Evolutionary conservation across 2,888 invertebrate species (phyloP).

Genomic region (Podotricha telesiphe): DNA sequence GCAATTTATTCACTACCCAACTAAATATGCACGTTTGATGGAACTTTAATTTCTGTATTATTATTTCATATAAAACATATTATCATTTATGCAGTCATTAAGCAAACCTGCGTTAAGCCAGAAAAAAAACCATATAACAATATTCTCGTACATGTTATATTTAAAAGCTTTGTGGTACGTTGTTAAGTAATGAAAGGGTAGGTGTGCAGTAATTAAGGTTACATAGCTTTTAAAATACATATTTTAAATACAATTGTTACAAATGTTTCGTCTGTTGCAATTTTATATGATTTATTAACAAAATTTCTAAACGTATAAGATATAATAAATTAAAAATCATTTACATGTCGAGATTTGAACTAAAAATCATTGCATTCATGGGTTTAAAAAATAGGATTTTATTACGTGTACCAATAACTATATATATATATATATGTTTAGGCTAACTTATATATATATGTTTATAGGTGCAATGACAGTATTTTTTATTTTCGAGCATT

Average conservation of each 20-base stretch:
- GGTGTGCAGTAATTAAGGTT: slow-evolving; percentile 22
- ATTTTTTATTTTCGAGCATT: too few species aligned
- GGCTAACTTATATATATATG: too few species aligned
- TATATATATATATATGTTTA: too few species aligned
- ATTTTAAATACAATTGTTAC: slow-evolving; percentile 11
- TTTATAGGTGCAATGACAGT: too few species aligned
- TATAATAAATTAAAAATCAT: too few species aligned
- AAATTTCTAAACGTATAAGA: too few species aligned
- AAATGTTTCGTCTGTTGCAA: neutral
- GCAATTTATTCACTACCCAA: neutral
- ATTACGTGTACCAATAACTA: too few species aligned
- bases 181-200: slow-evolving; percentile 21
- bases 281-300: too few species aligned
- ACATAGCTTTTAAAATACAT: slow-evolving; percentile 15
- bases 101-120: slow-evolving; percentile 9
- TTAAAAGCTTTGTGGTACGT: slow-evolving; percentile 16
- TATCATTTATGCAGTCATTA: slow-evolving; percentile 10
- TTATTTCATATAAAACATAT: slow-evolving; percentile 4
- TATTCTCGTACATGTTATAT: slow-evolving; percentile 7
- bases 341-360: too few species aligned
- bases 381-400: too few species aligned
- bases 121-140: slow-evolving; percentile 15
- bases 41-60: neutral
- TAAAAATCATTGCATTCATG: too few species aligned
- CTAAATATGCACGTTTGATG: neutral